Evolutionary conservation across 2,888 invertebrate genomes (phyloP), one percentile per base, ranked within the genome.

Genomic region (Platycnemis pennipes): DNA sequence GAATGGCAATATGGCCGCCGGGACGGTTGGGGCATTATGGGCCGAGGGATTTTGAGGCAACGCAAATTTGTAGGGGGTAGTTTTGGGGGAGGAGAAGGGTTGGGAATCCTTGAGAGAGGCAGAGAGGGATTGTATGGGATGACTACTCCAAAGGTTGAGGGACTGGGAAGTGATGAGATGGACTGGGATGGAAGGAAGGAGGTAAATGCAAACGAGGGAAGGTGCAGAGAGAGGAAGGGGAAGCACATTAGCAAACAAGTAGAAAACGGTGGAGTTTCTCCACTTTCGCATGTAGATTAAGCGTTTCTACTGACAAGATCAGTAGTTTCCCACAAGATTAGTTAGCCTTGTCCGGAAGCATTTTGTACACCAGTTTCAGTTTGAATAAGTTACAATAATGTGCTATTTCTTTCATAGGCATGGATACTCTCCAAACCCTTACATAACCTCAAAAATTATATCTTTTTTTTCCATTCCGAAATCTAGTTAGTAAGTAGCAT

Each of bases 1-100:
- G 46, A n/a, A 87, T n/a, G 87, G 87, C 87, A 87, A 46, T 87
- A 87, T 46, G 37, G 45, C 87, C n/a, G 8, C 86, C 5, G 86
- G 44, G 31, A 44, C 86, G 2, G 44, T 42, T 37, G 22, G 44
- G 86, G 22, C 31, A 53, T 26, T 26, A 26, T 63, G 63, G 63
- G n/a, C 5, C 7, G 63, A 63, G 63, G 26, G 63, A 49, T 26
- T 63, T 26, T 8, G 63, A n/a, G 63, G 63, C 26, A 63, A 26
- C 0, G 63, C 63, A 26, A 26, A 2, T 63, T 63, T n/a, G 63
- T 26, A 53, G 53, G 53, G 53, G 53, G 53, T n/a, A 3, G n/a
- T n/a, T n/a, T n/a, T 63, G 63, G n/a, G 63, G 8, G 26, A 8
- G 56, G 16, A 16, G 56, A 5, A 56, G 56, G 56, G 49, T 16